A percentile compares a stretch with the other conserved stretches of the same genome.
Conservation (phyloP, 2,797 vertebrate genomes). For the Sparidentex hasta region DNA sequence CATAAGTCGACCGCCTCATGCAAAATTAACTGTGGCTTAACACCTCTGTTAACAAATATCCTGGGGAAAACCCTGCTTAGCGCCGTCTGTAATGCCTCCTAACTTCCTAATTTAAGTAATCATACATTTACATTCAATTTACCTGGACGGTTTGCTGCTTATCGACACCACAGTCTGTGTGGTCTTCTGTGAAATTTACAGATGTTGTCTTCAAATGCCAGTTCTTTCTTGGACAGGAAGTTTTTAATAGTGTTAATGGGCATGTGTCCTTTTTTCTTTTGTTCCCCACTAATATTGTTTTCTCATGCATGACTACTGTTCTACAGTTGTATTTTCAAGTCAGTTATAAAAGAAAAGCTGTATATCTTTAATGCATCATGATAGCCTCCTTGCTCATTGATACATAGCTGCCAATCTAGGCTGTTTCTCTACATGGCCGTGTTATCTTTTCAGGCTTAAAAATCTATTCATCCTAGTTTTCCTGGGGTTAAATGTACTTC, state of each 20-base stretch:
- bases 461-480: not conserved
- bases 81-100: not conserved
- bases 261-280: not conserved
- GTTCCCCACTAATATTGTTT: not conserved
- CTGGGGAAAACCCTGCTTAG: not conserved
- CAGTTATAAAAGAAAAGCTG: not conserved
- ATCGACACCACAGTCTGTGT: not conserved
- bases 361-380: not conserved
- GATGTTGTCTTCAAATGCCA: constrained; percentile 13
- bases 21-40: not conserved
- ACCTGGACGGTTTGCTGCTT: not conserved
- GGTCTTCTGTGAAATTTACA: not conserved
- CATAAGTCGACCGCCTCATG: not conserved
- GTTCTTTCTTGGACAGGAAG: not conserved
- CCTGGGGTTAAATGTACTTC: not conserved
- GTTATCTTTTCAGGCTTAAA: not conserved
- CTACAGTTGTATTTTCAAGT: not conserved
- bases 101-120: not conserved
- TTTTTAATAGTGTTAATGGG: not conserved
- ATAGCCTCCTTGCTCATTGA: not conserved
- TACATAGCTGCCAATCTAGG: not conserved
- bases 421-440: not conserved
- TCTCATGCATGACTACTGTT: not conserved
- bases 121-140: not conserved
- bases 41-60: not conserved